phyloP scores from a whole-genome alignment of 2,797 vertebrate species.

The Taeniopygia guttata region DNA sequence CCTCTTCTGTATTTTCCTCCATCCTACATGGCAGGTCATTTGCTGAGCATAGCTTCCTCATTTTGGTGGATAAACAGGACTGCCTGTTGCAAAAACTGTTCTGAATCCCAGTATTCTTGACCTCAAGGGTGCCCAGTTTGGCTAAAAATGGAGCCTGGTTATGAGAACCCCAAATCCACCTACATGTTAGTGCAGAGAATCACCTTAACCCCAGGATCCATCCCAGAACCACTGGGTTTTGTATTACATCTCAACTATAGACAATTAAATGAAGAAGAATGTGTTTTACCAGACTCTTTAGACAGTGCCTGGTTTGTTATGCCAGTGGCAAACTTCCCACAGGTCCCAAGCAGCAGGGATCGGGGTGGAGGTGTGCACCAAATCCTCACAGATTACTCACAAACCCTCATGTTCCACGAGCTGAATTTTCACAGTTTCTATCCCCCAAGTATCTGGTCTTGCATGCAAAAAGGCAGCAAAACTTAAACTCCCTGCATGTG shows the following conservation, averaged over 20 bases:
- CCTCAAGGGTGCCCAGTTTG: neutral
- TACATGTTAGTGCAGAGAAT: neutral
- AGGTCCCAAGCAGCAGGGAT: neutral
- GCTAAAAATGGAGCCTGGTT: neutral
- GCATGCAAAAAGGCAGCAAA: neutral
- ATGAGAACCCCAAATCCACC: neutral
- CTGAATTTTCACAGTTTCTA: neutral
- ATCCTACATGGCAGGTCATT: neutral
- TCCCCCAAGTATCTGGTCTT: neutral
- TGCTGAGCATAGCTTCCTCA: neutral
- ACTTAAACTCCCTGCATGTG: neutral
- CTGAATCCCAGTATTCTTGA: neutral
- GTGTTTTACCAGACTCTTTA: neutral
- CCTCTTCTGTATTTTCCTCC: neutral
- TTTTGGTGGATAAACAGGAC: neutral
- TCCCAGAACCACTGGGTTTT: neutral
- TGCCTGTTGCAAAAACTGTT: neutral
- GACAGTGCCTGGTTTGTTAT: neutral
- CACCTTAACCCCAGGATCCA: neutral
- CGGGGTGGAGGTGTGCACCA: neutral
- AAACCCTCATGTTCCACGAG: neutral
- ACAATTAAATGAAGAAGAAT: neutral
- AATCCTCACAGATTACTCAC: constrained; percentile 26
- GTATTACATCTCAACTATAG: neutral
- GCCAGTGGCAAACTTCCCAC: neutral